Base-by-base conservation (phyloP, 1,140 invertebrate genomes). In the Ips typographus region DNA sequence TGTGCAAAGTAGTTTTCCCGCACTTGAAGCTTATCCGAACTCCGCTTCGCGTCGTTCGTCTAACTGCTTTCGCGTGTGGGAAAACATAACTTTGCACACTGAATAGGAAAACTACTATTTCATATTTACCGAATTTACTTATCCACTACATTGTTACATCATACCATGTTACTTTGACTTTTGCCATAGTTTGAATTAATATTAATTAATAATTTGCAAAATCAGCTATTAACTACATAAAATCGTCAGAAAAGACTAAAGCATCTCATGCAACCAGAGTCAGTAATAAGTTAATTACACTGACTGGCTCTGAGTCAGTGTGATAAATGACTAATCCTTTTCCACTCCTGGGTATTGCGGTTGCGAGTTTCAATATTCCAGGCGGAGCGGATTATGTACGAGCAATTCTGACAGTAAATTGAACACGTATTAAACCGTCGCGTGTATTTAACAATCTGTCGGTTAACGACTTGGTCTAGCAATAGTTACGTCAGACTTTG, bases 261-360 rank as follows among this genome's bases (percentile, higher is more conserved):
- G 44, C 22, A 49, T 6, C 22, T 49, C 44, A 49, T 49, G 44
- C 44, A 22, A 49, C 22, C 22, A 5, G 44, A 55, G 5, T 37
- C n/a, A 55, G 52, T 55, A 55, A 55, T 55, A 55, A 55, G 52
- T 55, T 55, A 55, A 55, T 55, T 55, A 55, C 37, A 55, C n/a
- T 55, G 8, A 55, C 52, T 55, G 37, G 52, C 37, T 55, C 37
- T 8, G 6, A 55, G 52, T 55, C 37, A 36, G 52, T 55, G 37
- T 55, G 52, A 55, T 55, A 38, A 55, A 55, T 55, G 52, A 38
- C 52, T 55, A 49, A 49, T 49, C 44, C 44, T 49, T 49, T 49
- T 49, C 44, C 44, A 49, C 44, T 49, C 44, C 44, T 49, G 44
- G 44, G 44, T 49, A 49, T 49, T 49, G 44, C 44, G 44, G 44